phyloP scores from a whole-genome alignment of 2,797 vertebrate species.

The Pogonophryne albipinna region DNA sequence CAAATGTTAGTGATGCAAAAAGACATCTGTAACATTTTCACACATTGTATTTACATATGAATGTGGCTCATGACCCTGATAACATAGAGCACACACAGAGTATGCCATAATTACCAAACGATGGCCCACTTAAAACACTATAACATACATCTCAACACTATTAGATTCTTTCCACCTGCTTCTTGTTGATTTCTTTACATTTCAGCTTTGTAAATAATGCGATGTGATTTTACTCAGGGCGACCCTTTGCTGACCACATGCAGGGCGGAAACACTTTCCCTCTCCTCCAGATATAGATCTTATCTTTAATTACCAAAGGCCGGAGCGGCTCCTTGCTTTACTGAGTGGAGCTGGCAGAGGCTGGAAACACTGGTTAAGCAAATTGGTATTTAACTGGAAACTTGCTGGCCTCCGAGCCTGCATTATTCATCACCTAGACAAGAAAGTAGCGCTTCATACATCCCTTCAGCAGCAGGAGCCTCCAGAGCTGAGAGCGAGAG shows the following conservation, averaged over 20 bases:
- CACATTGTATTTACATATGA: too few relatives aligned
- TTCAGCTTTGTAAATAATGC: neutral
- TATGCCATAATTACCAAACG: too few relatives aligned
- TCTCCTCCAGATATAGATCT: constrained; percentile 33
- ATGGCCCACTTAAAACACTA: too few relatives aligned
- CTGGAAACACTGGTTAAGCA: constrained; percentile 89
- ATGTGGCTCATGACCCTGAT: too few relatives aligned
- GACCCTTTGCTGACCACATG: constrained; percentile 14
- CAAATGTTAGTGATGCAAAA: too few relatives aligned
- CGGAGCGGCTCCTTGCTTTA: constrained; percentile 52
- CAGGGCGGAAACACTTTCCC: neutral
- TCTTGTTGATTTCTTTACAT: neutral
- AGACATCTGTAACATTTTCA: too few relatives aligned
- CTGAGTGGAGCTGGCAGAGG: constrained; percentile 80
- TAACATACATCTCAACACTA: too few relatives aligned
- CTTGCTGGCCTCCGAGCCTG: constrained; percentile 81
- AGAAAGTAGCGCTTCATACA: constrained; percentile 81
- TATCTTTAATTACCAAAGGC: constrained; percentile 70
- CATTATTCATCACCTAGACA: constrained; percentile 87
- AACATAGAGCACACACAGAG: too few relatives aligned
- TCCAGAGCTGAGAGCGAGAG: constrained; percentile 62
- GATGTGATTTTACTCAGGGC: neutral
- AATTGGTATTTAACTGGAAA: constrained; percentile 90
- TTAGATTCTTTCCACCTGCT: neutral
- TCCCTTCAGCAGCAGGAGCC: constrained; percentile 67